Base-by-base conservation (phyloP, 2,113 vertebrate genomes). In the Terrapene triunguis region DNA sequence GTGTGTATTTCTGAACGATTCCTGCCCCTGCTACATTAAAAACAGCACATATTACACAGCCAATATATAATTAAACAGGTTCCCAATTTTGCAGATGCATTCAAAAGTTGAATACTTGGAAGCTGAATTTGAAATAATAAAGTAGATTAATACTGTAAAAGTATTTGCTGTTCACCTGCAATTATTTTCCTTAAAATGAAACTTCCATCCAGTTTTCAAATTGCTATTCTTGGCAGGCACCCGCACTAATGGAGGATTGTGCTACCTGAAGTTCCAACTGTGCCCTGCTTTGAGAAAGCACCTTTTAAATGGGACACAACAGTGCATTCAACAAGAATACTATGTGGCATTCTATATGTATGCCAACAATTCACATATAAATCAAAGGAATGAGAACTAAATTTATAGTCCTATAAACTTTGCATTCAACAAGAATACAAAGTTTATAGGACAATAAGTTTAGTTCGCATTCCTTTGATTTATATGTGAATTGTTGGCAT, bases 381-480 rank as follows among this genome's bases (percentile, higher is more conserved):
- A 21, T n/a, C 13, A 8, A 32, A 8, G 2, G 72, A 29, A 5
- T 79, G 83, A 85, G 10, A 13, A 1, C 1, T 0, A 5, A 2
- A 19, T 1, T 59, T 48, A 1, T 0, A 24, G 19, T 42, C 21
- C 9, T 42, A 1, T 69, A 38, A 29, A 57, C 54, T 54, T 22
- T 24, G 1, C 7, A 21, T 0, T 35, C 50, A 50, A 50, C 0
- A 1, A 32, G 1, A 35, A 0, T 16, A 10, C 1, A 25, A 22
- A 51, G 51, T 59, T 25, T 38, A 69, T 1, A 76, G 24, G 11
- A 44, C 22, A 44, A 0, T 1, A 48, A 72, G 1, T 21, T 2
- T 5, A 0, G 1, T 1, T 14, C 10, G 83, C 83, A 79, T 5
- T 29, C 65, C 2, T 8, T 32, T 9, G 17, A 29, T 22, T 10